Percentiles rank a stretch among this genome's conserved stretches.
phyloP scores from a whole-genome alignment of 2,797 vertebrate genomes.

The Melanogrammus aeglefinus region DNA sequence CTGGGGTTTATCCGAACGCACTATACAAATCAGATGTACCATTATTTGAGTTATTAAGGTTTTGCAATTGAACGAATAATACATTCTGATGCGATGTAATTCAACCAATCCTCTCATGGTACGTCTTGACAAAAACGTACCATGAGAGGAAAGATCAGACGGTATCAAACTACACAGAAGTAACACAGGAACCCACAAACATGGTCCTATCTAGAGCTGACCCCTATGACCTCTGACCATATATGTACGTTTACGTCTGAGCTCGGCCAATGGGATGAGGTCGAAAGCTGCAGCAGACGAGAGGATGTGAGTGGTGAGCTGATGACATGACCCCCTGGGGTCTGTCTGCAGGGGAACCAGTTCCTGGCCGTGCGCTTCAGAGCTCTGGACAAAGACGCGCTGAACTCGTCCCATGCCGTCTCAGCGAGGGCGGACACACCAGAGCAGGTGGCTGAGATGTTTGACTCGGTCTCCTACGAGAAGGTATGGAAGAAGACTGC shows the following conservation, averaged over 20 bases:
- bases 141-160: background rate
- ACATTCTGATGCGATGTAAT: no score
- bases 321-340: background rate
- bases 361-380: slow-evolving; percentile 84
- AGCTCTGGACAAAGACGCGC: slow-evolving; percentile 84
- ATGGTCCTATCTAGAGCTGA: background rate
- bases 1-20: background rate
- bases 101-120: no score
- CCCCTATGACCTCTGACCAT: no score
- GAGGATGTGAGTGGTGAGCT: background rate
- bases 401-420: slow-evolving; percentile 89
- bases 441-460: slow-evolving; percentile 94
- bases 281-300: background rate
- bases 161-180: no score
- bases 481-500: slow-evolving; percentile 76
- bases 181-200: background rate
- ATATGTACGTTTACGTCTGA: background rate
- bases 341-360: slow-evolving; percentile 78
- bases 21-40: background rate
- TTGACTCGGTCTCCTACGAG: slow-evolving; percentile 91
- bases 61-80: background rate
- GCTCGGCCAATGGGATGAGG: background rate
- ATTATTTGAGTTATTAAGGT: background rate
- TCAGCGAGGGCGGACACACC: slow-evolving; percentile 80
- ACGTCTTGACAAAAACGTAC: no score